Evolutionary conservation across 2,113 vertebrate species (phyloP).

Genomic region (Pomatorhinus ruficollis): DNA sequence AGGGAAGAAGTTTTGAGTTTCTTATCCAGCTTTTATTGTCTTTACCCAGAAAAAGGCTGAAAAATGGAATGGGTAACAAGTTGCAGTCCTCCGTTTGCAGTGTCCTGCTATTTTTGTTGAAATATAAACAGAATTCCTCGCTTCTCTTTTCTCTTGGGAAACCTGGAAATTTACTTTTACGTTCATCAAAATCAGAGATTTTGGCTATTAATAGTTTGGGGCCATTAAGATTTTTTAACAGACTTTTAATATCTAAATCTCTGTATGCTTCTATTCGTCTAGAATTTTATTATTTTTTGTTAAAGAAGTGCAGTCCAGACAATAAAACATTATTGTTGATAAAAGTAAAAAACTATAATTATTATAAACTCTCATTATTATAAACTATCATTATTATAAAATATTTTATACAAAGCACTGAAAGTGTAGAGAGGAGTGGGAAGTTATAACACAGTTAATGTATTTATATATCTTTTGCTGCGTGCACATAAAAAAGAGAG

Average conservation of each 20-base stretch:
- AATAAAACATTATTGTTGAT: background rate
- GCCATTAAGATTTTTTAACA: background rate
- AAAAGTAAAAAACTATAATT: background rate
- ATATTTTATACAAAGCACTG: background rate
- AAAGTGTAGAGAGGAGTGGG: background rate
- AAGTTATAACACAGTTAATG: background rate
- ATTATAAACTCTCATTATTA: background rate
- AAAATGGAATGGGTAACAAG: background rate
- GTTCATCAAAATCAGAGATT: background rate
- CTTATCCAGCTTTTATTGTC: background rate
- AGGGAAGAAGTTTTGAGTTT: background rate
- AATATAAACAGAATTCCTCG: background rate
- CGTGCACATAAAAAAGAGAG: background rate
- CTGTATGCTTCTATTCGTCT: background rate
- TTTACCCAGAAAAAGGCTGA: background rate
- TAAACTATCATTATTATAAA: background rate
- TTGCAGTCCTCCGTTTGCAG: background rate
- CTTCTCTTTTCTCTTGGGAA: background rate
- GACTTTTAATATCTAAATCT: background rate
- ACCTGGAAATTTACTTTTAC: background rate
- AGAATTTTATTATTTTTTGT: background rate
- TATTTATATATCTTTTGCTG: constrained; percentile 12
- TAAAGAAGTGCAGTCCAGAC: background rate
- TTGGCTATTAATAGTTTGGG: background rate
- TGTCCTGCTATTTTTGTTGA: background rate